Evolutionary conservation across 2,888 invertebrate species (phyloP).

Genomic region (Andrena trimmerana): DNA sequence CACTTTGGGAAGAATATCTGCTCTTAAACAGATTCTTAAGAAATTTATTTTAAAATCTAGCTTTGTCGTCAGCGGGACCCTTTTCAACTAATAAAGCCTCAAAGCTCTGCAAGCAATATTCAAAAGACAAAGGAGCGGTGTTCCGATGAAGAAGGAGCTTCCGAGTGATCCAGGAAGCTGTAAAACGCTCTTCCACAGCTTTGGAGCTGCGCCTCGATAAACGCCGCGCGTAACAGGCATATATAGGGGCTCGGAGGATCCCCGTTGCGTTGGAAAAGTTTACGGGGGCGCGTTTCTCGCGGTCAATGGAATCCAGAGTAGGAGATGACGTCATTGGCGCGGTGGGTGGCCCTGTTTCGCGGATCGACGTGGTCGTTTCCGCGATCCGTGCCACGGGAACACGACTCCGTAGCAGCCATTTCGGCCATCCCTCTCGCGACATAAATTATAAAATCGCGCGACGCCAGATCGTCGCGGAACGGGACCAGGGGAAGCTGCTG

Average conservation of each 20-base stretch:
- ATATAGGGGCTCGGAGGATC: not conserved
- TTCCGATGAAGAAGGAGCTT: too few relatives aligned
- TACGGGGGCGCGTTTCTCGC: slow-evolving; percentile 23
- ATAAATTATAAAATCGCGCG: slow-evolving; percentile 52
- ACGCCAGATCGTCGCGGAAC: slow-evolving; percentile 52
- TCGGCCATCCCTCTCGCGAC: slow-evolving; percentile 32
- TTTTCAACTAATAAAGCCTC: too few relatives aligned
- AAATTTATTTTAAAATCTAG: too few relatives aligned
- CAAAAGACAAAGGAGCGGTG: too few relatives aligned
- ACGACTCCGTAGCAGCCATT: slow-evolving; percentile 33
- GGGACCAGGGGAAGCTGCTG: slow-evolving; percentile 11
- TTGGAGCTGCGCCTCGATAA: not conserved
- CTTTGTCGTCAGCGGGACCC: too few relatives aligned
- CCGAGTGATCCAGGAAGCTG: too few relatives aligned
- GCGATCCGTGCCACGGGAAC: slow-evolving; percentile 51
- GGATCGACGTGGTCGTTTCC: slow-evolving; percentile 39
- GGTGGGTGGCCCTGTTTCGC: slow-evolving; percentile 49
- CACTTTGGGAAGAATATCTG: too few relatives aligned
- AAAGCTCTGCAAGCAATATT: too few relatives aligned
- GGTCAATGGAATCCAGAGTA: slow-evolving; percentile 45
- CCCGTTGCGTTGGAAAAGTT: slow-evolving; percentile 22
- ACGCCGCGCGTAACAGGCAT: not conserved
- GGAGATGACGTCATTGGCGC: slow-evolving; percentile 49
- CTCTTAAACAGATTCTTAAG: too few relatives aligned
- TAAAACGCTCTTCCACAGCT: too few relatives aligned